Base-by-base conservation (phyloP, 2,888 invertebrate genomes). In the Malacosoma neustria region DNA sequence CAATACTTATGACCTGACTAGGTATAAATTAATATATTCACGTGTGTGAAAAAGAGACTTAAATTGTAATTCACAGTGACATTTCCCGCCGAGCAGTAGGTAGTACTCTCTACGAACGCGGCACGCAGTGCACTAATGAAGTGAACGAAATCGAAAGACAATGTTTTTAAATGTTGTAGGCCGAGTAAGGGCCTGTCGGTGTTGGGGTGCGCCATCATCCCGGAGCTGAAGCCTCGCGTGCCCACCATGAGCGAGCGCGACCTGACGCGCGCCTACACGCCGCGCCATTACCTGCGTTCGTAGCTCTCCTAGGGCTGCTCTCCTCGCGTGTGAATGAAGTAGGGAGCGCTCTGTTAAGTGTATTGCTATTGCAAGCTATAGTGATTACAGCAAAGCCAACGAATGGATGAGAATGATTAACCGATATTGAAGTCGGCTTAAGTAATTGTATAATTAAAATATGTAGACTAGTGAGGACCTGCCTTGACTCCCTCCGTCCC, bases 161-260 rank as follows among this genome's bases (percentile, higher is more conserved):
- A n/a, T n/a, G n/a, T n/a, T n/a, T n/a, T n/a, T n/a, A n/a, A n/a
- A n/a, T n/a, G n/a, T n/a, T n/a, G n/a, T 12, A 76, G 74, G 63
- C 51, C 54, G 49, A 69, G 58, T 74, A 61, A 72, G 46, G 76
- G 67, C 2, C 64, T 88, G 53, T 77, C 87, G 30, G 84, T 89
- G 46, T 71, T 82, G 52, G 89, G 89, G 33, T 77, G 81, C 55
- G 87, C 88, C 48, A 88, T 89, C 51, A 75, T 87, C 38, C 88
- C 88, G 2, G 87, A 87, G 65, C 68, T 75, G 49, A 88, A 88
- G 64, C 88, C 88, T 37, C 74, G 87, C 46, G 87, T 80, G 51
- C 88, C 85, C 47, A 87, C 87, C 41, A 87, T 88, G 87, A 87
- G 87, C 57, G 88, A 88, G 69, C 73, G 87, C 34, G 88, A 88